These are phyloP conservation scores for Carassius carassius DNA, from an alignment of 2,113 vertebrate species.

Conservation along the genomic window DNA sequence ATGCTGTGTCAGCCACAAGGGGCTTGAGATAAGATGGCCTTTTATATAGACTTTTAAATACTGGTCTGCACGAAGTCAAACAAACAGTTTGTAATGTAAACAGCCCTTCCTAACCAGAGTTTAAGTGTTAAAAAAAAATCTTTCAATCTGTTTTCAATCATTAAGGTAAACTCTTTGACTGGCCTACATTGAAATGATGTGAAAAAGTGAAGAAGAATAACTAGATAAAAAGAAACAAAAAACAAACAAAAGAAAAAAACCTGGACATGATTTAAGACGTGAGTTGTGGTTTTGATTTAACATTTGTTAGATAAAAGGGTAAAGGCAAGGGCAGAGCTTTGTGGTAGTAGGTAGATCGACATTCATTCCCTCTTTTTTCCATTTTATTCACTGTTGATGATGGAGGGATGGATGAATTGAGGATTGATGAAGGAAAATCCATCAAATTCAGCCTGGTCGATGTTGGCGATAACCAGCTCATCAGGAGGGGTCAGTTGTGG, in stretches of 20 bases:
- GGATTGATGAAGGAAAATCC: too few relatives aligned
- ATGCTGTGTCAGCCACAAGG: slow-evolving; percentile 3
- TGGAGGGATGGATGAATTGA: slow-evolving; percentile 78
- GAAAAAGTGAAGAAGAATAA: neutral
- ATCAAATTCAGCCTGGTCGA: too few relatives aligned
- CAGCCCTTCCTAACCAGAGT: slow-evolving; percentile 5
- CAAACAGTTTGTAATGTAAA: slow-evolving; percentile 18
- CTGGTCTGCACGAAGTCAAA: neutral
- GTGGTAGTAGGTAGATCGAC: slow-evolving; percentile 45
- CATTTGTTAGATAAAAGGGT: neutral
- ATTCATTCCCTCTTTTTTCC: slow-evolving; percentile 3
- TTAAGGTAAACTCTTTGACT: slow-evolving; percentile 30
- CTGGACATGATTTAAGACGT: neutral
- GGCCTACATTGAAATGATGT: slow-evolving; percentile 32
- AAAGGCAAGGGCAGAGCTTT: slow-evolving; percentile 43
- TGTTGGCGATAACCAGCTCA: too few relatives aligned
- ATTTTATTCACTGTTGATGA: slow-evolving; percentile 77
- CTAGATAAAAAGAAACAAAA: slow-evolving; percentile 2
- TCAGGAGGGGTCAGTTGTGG: too few relatives aligned
- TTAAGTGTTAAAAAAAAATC: neutral
- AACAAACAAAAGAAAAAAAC: too few relatives aligned
- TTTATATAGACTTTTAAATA: neutral
- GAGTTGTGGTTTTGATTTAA: neutral
- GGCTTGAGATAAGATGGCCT: slow-evolving; percentile 22
- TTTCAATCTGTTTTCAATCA: slow-evolving; percentile 8